phyloP scores from a whole-genome alignment of 2,797 vertebrate genomes.

The Percopsis omiscomaycus region DNA sequence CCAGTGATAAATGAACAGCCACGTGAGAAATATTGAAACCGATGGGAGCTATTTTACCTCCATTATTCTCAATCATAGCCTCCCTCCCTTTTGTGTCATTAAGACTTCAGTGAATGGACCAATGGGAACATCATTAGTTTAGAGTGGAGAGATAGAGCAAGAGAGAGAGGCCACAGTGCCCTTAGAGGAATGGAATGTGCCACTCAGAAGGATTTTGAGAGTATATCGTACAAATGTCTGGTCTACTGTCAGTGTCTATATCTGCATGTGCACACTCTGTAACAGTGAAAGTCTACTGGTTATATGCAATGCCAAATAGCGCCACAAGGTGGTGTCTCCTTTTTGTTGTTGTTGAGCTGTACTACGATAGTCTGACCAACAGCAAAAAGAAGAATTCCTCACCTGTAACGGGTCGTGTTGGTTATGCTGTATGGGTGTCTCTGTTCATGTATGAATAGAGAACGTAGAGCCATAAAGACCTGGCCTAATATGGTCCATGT shows the following conservation, averaged over 20 bases:
- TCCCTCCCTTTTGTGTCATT: conserved; percentile 39
- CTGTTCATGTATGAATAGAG: too few relatives aligned
- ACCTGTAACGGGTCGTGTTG: too few relatives aligned
- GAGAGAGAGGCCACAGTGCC: conserved; percentile 39
- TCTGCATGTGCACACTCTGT: neutral
- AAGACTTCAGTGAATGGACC: conserved; percentile 33
- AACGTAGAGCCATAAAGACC: too few relatives aligned
- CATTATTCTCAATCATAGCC: conserved; percentile 64
- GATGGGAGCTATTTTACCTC: conserved; percentile 63
- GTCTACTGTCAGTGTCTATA: conserved; percentile 22
- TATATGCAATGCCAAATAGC: too few relatives aligned
- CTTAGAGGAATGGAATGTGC: conserved; percentile 43
- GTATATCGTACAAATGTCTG: too few relatives aligned
- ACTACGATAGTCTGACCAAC: too few relatives aligned
- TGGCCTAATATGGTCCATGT: too few relatives aligned
- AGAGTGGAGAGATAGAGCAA: conserved; percentile 20
- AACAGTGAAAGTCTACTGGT: too few relatives aligned
- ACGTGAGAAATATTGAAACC: conserved; percentile 61
- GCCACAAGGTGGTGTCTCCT: too few relatives aligned
- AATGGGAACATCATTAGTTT: conserved; percentile 55
- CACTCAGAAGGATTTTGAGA: conserved; percentile 25
- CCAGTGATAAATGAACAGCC: conserved; percentile 64
- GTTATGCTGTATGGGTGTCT: too few relatives aligned
- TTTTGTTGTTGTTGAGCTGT: too few relatives aligned
- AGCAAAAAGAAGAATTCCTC: too few relatives aligned